A percentile compares a stretch with the other conserved stretches of the same genome.
These are phyloP conservation scores for Doryteuthis pealeii DNA, from an alignment of 1,140 invertebrate species.

Conservation along the genomic window DNA sequence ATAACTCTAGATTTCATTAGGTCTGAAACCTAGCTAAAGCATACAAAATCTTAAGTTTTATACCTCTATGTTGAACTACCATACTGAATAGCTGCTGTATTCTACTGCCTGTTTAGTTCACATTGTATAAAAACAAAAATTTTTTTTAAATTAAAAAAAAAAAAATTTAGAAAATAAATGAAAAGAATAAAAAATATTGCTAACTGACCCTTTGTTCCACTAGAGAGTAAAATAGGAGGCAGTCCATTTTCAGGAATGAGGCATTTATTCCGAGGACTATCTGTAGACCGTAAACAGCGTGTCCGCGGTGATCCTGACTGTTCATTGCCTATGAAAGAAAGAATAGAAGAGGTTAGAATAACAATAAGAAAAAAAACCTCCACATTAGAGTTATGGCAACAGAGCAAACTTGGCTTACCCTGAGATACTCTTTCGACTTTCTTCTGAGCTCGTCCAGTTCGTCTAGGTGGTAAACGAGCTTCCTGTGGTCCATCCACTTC, in stretches of 20 bases:
- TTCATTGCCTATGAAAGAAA: constrained; percentile 26
- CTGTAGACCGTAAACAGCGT: constrained; percentile 27
- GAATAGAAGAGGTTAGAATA: background rate
- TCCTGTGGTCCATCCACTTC: constrained; percentile 60
- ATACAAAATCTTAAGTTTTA: no score
- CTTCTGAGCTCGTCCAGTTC: constrained; percentile 39
- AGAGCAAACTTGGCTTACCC: constrained; percentile 23
- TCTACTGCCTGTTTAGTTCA: no score
- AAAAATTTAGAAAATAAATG: no score
- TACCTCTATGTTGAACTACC: no score
- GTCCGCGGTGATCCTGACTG: constrained; percentile 30
- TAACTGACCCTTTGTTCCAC: background rate
- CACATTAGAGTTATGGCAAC: no score
- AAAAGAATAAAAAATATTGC: no score
- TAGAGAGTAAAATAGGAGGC: constrained; percentile 40
- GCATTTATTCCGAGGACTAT: constrained; percentile 40
- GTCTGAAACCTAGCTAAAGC: no score
- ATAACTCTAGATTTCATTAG: no score
- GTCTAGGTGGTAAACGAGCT: constrained; percentile 31
- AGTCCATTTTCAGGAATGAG: constrained; percentile 56
- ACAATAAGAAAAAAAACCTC: no score
- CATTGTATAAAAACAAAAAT: no score
- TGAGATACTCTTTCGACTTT: constrained; percentile 34
- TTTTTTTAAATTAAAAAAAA: no score
- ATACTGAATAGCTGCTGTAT: no score